Evolutionary conservation across 2,888 invertebrate genomes (phyloP).

Genomic region (Protodeltote pygarga): DNA sequence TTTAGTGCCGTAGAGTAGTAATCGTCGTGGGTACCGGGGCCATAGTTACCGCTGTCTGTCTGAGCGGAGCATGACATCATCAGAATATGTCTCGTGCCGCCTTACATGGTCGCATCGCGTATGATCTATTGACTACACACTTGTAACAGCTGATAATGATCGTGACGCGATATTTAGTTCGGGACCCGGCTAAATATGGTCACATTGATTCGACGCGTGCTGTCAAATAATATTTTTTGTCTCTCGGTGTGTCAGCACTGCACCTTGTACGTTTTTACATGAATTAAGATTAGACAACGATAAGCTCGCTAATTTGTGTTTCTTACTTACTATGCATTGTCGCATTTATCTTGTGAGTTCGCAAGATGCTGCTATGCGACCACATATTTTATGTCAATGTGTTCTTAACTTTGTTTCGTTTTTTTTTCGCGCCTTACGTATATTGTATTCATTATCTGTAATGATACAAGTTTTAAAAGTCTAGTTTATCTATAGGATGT

Average conservation of each 20-base stretch:
- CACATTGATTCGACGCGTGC: slow-evolving; percentile 53
- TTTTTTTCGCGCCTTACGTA: slow-evolving; percentile 17
- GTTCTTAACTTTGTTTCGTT: slow-evolving; percentile 4
- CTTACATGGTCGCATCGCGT: slow-evolving; percentile 80
- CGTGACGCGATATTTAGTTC: slow-evolving; percentile 67
- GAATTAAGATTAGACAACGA: slow-evolving; percentile 53
- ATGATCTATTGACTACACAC: slow-evolving; percentile 76
- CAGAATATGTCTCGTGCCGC: slow-evolving; percentile 73
- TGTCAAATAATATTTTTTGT: slow-evolving; percentile 42
- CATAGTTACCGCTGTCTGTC: slow-evolving; percentile 52
- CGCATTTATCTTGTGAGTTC: slow-evolving; percentile 27
- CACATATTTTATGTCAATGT: slow-evolving; percentile 31
- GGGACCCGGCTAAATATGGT: slow-evolving; percentile 66
- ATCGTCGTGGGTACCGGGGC: slow-evolving; percentile 57
- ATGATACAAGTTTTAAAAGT: slow-evolving; percentile 20
- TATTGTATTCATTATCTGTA: slow-evolving; percentile 18
- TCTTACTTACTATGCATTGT: slow-evolving; percentile 33
- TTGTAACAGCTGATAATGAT: slow-evolving; percentile 75
- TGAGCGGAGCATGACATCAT: slow-evolving; percentile 78
- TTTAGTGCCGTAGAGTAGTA: slow-evolving; percentile 36
- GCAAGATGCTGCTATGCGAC: slow-evolving; percentile 23
- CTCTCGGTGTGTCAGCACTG: slow-evolving; percentile 43
- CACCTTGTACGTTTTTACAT: slow-evolving; percentile 45
- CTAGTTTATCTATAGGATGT: slow-evolving; percentile 19
- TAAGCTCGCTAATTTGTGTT: slow-evolving; percentile 41